These are phyloP conservation scores for Malurus elegans DNA, from an alignment of 2,113 vertebrate species.

Conservation along the genomic window DNA sequence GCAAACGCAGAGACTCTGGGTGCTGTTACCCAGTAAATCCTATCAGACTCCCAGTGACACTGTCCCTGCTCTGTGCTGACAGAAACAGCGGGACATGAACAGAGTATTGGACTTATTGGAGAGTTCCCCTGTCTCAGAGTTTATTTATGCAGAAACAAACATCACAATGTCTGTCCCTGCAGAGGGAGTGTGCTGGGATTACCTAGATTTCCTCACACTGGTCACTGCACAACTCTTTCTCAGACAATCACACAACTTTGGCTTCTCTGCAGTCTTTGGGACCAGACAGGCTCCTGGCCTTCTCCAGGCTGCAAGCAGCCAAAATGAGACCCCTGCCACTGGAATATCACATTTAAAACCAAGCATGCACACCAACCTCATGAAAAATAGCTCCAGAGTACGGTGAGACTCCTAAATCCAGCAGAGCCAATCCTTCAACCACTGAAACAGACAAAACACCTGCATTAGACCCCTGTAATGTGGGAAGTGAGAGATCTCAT, in stretches of 20 bases:
- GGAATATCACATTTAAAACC: neutral
- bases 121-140: neutral
- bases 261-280: neutral
- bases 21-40: neutral
- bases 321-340: neutral
- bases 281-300: neutral
- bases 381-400: conserved; percentile 97
- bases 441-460: conserved; percentile 78
- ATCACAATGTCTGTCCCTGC: neutral
- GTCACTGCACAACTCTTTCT: neutral
- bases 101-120: neutral
- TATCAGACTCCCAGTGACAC: neutral
- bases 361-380: conserved; percentile 81
- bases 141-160: neutral
- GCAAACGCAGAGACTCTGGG: neutral
- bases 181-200: no score
- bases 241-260: neutral
- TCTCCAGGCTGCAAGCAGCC: neutral
- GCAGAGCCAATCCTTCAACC: conserved; percentile 91
- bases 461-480: neutral
- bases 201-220: neutral
- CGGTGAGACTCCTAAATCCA: conserved; percentile 93
- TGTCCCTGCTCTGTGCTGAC: neutral
- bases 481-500: neutral
- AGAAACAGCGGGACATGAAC: neutral